Percentiles rank a stretch among this genome's conserved stretches.
Conservation (phyloP, 2,797 vertebrate genomes). For the Varecia variegata region DNA sequence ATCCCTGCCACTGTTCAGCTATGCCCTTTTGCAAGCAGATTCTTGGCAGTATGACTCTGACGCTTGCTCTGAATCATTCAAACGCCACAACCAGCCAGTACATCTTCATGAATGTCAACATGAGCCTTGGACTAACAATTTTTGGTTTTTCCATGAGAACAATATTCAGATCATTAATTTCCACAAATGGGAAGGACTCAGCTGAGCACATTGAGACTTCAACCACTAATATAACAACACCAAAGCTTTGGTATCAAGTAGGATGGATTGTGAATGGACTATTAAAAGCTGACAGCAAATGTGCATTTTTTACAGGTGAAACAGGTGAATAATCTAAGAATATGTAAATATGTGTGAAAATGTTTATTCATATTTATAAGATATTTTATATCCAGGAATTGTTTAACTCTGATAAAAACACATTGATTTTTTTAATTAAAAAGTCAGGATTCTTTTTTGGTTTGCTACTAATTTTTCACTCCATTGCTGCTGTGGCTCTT, state of each 20-base stretch:
- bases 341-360: background rate
- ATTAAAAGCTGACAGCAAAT: constrained; percentile 57
- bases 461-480: background rate
- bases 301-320: background rate
- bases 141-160: constrained; percentile 51
- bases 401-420: background rate
- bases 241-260: constrained; percentile 19
- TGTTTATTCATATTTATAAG: background rate
- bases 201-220: constrained; percentile 1
- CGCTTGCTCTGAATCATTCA: constrained; percentile 46
- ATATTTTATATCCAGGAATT: background rate
- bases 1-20: background rate
- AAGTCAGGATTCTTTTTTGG: background rate
- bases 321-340: background rate
- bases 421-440: background rate
- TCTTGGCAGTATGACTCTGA: constrained; percentile 34
- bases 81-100: constrained; percentile 55
- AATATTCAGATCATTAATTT: constrained; percentile 64
- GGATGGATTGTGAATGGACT: background rate
- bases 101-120: constrained; percentile 70
- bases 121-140: constrained; percentile 58
- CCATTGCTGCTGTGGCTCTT: background rate
- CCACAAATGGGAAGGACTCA: constrained; percentile 44
- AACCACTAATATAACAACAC: constrained; percentile 12
- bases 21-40: background rate